Conservation (phyloP, 2,113 vertebrate genomes). For the Cathartes aura region DNA sequence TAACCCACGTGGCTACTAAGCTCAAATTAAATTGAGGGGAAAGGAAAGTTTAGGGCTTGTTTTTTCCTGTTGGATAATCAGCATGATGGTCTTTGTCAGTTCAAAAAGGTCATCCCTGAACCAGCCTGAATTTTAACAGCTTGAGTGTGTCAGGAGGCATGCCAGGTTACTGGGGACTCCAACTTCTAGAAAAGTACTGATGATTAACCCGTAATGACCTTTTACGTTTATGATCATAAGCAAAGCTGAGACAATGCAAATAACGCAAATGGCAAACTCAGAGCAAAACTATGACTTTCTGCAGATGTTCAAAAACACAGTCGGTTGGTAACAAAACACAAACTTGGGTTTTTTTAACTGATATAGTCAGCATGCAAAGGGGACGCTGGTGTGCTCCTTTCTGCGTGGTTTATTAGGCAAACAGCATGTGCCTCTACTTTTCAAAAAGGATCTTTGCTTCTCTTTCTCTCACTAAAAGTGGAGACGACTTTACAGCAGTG, state of each 20-base stretch:
- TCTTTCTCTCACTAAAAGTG: neutral
- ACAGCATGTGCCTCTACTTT: fast-evolving
- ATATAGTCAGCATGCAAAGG: fast-evolving
- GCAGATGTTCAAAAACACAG: neutral
- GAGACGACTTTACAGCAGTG: fast-evolving
- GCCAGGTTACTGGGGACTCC: neutral
- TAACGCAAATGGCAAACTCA: neutral
- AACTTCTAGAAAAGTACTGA: neutral
- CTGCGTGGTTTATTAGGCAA: neutral
- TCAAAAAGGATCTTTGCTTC: neutral
- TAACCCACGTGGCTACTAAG: neutral
- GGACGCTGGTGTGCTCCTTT: neutral
- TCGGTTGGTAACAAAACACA: neutral
- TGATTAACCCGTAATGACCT: neutral
- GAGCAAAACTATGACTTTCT: neutral
- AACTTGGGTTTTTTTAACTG: neutral
- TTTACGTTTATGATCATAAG: neutral
- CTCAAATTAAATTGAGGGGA: neutral
- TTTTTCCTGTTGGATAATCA: neutral
- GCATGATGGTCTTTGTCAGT: neutral
- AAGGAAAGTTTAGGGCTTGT: neutral
- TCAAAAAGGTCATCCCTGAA: neutral
- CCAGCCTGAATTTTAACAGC: neutral
- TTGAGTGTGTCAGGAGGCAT: neutral
- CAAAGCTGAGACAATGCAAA: neutral